Percentiles rank a stretch among this genome's conserved stretches.
Evolutionary conservation across 1,140 invertebrate species (phyloP).

Genomic region (Orchestia grillus): DNA sequence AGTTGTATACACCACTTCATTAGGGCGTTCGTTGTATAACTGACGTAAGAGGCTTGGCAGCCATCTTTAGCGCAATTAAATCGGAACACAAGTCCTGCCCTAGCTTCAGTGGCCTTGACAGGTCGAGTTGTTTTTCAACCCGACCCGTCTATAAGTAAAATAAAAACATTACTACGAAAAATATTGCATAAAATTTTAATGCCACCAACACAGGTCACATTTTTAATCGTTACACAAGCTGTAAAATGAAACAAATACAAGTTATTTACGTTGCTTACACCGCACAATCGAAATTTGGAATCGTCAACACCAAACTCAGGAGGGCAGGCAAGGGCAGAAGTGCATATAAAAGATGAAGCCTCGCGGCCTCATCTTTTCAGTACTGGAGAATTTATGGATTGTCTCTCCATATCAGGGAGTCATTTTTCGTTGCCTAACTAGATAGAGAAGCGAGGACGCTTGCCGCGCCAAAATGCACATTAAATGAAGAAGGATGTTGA

Average conservation of each 20-base stretch:
- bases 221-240: background rate
- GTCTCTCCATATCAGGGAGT: conserved; percentile 36
- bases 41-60: no score
- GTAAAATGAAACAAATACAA: background rate
- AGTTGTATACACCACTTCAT: no score
- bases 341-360: background rate
- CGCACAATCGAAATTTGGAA: background rate
- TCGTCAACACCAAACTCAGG: background rate
- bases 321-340: background rate
- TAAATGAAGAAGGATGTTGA: conserved; percentile 33
- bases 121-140: no score
- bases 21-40: no score
- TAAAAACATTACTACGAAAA: background rate
- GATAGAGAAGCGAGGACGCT: conserved; percentile 23
- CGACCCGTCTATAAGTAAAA: no score
- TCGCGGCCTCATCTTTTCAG: background rate
- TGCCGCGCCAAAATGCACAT: conserved; percentile 16
- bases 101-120: no score
- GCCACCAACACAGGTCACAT: background rate
- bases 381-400: conserved; percentile 23
- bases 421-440: conserved; percentile 52
- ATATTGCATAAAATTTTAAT: background rate
- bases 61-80: no score
- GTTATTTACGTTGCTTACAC: background rate
- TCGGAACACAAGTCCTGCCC: no score